Percentiles rank a stretch among this genome's conserved stretches.
phyloP scores from a whole-genome alignment of 2,113 vertebrate species.

The Cyanoramphus novaezelandiae region DNA sequence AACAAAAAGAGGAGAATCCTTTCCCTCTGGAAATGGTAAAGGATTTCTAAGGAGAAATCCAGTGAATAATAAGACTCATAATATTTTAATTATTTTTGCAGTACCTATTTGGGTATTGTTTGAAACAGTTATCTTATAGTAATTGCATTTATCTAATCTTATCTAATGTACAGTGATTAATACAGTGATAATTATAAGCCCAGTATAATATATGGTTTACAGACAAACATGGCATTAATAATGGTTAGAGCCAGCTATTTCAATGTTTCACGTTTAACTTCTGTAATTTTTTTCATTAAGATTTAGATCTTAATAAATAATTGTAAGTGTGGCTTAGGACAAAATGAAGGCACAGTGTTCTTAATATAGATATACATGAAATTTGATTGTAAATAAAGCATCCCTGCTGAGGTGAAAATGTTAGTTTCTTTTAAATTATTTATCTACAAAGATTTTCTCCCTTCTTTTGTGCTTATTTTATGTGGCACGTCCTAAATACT shows the following conservation, averaged over 20 bases:
- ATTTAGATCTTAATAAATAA: background rate
- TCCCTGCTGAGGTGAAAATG: background rate
- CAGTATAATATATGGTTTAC: background rate
- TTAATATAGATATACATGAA: background rate
- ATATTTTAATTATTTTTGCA: background rate
- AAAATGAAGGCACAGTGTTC: background rate
- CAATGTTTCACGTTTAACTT: background rate
- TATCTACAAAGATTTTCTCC: background rate
- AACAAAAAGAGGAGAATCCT: background rate
- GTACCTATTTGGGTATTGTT: background rate
- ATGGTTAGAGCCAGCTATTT: background rate
- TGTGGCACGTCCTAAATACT: conserved; percentile 32
- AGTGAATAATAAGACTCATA: background rate
- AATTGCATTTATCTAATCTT: background rate
- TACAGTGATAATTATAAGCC: background rate
- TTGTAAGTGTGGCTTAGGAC: background rate
- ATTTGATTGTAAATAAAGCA: background rate
- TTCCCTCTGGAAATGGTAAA: background rate
- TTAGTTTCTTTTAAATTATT: conserved; percentile 47
- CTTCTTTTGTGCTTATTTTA: background rate
- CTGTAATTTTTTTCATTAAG: background rate
- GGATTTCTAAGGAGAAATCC: background rate
- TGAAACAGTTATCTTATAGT: background rate
- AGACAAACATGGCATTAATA: background rate
- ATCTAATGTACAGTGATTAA: background rate